Conservation (phyloP, 2,797 vertebrate genomes). For the Ibycter americanus region DNA sequence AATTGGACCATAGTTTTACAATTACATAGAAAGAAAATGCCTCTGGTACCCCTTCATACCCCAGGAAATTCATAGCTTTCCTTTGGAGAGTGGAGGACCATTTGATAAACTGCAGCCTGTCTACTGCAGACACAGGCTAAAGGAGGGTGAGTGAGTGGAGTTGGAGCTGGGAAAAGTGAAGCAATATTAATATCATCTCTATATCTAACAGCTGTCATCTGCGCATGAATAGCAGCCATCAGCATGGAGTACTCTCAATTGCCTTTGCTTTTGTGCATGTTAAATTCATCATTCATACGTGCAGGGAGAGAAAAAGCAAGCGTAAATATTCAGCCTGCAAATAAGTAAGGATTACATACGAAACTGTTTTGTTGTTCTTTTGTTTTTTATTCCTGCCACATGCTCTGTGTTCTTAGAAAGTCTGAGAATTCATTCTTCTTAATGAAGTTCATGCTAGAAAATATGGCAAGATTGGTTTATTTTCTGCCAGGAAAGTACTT, state of each 20-base stretch:
- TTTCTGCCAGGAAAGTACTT: background rate
- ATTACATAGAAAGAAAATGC: background rate
- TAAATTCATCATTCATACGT: slow-evolving; percentile 49
- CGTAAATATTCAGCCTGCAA: slow-evolving; percentile 34
- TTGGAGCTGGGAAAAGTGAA: background rate
- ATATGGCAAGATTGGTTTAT: background rate
- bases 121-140: background rate
- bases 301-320: background rate
- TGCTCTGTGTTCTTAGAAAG: background rate
- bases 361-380: background rate
- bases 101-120: background rate
- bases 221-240: slow-evolving; percentile 37
- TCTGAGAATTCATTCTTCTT: background rate
- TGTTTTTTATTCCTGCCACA: background rate
- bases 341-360: slow-evolving; percentile 12
- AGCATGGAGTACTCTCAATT: slow-evolving; percentile 32
- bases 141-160: background rate
- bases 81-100: background rate
- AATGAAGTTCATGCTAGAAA: background rate
- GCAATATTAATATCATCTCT: background rate
- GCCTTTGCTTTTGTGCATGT: slow-evolving; percentile 47
- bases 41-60: background rate
- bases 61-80: background rate
- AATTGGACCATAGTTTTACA: background rate
- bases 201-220: slow-evolving; percentile 34